These are phyloP conservation scores for Puntigrus tetrazona DNA, from an alignment of 2,113 vertebrate species.

Conservation along the genomic window DNA sequence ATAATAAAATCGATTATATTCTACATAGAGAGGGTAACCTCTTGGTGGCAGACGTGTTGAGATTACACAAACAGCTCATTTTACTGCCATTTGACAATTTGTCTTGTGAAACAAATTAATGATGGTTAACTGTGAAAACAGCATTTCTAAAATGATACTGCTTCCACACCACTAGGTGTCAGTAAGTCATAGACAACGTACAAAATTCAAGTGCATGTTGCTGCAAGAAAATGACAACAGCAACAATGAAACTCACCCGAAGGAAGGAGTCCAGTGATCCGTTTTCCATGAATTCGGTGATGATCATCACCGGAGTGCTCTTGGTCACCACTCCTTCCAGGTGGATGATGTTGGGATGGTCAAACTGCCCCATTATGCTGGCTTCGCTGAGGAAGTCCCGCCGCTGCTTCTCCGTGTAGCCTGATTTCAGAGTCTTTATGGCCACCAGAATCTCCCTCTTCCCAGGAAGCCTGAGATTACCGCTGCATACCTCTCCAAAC, in stretches of 20 bases:
- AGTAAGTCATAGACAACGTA: background rate
- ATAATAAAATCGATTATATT: background rate
- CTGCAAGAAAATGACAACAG: no score
- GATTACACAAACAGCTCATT: background rate
- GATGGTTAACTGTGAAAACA: background rate
- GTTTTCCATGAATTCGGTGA: conserved; percentile 98
- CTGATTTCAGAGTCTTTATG: conserved; percentile 87
- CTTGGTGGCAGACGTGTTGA: background rate
- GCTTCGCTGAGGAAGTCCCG: conserved; percentile 88
- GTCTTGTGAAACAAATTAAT: background rate
- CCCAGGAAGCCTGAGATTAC: conserved; percentile 91
- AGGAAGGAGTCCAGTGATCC: conserved; percentile 95
- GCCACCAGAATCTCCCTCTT: conserved; percentile 91
- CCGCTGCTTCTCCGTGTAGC: conserved; percentile 88
- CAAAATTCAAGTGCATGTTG: background rate
- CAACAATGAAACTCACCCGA: conserved; percentile 71
- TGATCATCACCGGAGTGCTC: conserved; percentile 93
- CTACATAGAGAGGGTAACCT: background rate
- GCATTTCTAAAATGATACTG: background rate
- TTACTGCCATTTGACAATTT: background rate
- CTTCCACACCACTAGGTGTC: background rate
- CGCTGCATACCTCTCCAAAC: conserved; percentile 96
- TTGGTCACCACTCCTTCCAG: conserved; percentile 95
- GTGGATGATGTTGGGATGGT: conserved; percentile 93
- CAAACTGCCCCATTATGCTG: conserved; percentile 94